Percentiles rank a stretch among this genome's conserved stretches.
phyloP scores from a whole-genome alignment of 2,888 invertebrate genomes.

The Ochropacha duplaris region DNA sequence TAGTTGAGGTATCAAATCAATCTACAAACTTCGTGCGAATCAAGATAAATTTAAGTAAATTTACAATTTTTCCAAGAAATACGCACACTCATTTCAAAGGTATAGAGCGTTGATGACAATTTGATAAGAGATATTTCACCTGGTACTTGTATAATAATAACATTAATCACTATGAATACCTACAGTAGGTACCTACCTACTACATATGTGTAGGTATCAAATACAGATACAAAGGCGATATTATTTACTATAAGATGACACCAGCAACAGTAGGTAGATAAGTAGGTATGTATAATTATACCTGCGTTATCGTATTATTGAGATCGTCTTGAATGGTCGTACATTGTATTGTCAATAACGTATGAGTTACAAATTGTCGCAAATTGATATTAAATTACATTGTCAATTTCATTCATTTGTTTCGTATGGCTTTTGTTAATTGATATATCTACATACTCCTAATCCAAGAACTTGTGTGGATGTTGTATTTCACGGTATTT shows the following conservation, averaged over 20 bases:
- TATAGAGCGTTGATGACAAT: not conserved
- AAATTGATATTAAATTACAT: not conserved
- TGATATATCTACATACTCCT: not conserved
- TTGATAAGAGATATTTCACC: not conserved
- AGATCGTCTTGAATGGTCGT: not conserved
- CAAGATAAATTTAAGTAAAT: not conserved
- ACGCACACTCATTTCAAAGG: not conserved
- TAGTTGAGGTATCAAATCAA: not conserved
- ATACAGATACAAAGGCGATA: not conserved
- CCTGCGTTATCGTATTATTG: not conserved
- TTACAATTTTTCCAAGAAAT: not conserved
- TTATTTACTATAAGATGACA: not conserved
- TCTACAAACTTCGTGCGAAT: not conserved
- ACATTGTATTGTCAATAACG: not conserved
- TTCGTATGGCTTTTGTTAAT: too few species aligned
- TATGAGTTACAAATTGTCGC: not conserved
- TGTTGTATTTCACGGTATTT: too few species aligned
- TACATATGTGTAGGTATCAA: not conserved
- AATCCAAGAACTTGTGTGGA: too few species aligned
- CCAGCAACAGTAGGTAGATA: not conserved
- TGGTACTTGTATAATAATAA: not conserved
- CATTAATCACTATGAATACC: not conserved
- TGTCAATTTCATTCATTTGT: too few species aligned
- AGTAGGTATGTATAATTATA: not conserved
- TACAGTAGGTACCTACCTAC: not conserved